Conservation (phyloP, 2,797 vertebrate species). For the Staurois parvus region DNA sequence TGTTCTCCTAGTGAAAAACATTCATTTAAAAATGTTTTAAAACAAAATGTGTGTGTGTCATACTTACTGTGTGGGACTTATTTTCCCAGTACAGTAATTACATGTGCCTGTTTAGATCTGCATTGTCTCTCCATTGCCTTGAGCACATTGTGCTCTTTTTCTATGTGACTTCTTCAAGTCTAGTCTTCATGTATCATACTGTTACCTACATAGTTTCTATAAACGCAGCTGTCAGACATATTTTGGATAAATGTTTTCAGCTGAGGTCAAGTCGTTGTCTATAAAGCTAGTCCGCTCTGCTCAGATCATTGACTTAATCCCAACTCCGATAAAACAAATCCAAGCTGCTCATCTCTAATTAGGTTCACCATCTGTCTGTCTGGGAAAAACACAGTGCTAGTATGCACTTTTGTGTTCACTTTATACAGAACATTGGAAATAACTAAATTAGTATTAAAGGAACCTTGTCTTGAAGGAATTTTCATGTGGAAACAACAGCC, state of each 20-base stretch:
- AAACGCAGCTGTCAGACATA: background rate
- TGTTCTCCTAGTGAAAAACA: too few species aligned
- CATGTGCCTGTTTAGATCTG: too few species aligned
- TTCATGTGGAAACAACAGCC: background rate
- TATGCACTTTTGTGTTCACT: conserved; percentile 1
- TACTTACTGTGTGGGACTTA: too few species aligned
- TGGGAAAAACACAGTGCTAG: background rate
- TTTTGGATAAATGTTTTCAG: conserved; percentile 9
- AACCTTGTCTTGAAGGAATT: background rate
- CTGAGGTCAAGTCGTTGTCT: conserved; percentile 12
- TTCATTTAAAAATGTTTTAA: too few species aligned
- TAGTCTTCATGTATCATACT: background rate
- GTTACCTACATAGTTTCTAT: background rate
- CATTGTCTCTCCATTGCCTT: background rate
- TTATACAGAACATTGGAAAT: background rate
- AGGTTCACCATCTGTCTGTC: conserved; percentile 48
- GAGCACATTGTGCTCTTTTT: background rate
- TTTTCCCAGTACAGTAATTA: too few species aligned
- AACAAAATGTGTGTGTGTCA: too few species aligned
- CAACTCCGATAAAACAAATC: conserved; percentile 13
- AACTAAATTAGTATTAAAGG: background rate
- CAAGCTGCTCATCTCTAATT: conserved; percentile 49
- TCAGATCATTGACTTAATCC: conserved; percentile 32
- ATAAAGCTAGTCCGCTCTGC: conserved; percentile 1
- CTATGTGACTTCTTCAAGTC: background rate